Conservation (phyloP, 2,888 invertebrate species). For the Nysson spinosus region DNA sequence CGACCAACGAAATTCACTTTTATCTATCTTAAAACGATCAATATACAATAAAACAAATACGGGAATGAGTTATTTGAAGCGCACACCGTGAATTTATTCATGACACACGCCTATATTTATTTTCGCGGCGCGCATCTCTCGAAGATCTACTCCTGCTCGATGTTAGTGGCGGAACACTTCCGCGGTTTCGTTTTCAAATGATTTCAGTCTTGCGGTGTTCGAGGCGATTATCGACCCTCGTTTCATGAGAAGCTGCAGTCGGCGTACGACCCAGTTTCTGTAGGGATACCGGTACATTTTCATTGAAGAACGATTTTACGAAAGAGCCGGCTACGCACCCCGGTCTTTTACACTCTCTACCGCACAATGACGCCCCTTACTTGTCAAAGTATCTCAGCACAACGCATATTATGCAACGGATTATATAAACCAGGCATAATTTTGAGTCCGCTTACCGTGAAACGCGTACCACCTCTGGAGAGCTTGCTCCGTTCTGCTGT, state of each 20-base stretch:
- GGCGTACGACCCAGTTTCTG: conserved; percentile 42
- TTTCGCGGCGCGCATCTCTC: neutral
- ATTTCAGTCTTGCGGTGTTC: conserved; percentile 1
- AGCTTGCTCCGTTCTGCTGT: conserved; percentile 33
- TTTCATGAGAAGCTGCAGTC: neutral
- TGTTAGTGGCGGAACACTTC: conserved; percentile 1
- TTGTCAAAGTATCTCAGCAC: conserved; percentile 8
- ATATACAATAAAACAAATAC: conserved; percentile 16
- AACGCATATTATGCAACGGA: conserved; percentile 43
- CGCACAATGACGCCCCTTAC: neutral
- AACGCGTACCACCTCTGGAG: conserved; percentile 53
- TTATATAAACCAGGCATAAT: conserved; percentile 42
- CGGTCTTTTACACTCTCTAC: neutral
- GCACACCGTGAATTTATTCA: neutral
- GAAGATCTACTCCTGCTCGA: neutral
- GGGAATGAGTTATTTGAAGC: neutral
- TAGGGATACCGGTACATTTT: conserved; percentile 31
- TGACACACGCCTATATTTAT: neutral
- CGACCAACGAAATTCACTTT: neutral
- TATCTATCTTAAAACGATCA: neutral
- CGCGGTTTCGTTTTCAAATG: neutral
- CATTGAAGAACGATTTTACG: conserved; percentile 22
- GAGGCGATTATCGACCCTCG: conserved; percentile 27
- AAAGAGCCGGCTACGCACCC: neutral
- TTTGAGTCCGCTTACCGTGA: conserved; percentile 61